Evolutionary conservation across 2,113 vertebrate genomes (phyloP).

Genomic region (Isurus oxyrinchus): DNA sequence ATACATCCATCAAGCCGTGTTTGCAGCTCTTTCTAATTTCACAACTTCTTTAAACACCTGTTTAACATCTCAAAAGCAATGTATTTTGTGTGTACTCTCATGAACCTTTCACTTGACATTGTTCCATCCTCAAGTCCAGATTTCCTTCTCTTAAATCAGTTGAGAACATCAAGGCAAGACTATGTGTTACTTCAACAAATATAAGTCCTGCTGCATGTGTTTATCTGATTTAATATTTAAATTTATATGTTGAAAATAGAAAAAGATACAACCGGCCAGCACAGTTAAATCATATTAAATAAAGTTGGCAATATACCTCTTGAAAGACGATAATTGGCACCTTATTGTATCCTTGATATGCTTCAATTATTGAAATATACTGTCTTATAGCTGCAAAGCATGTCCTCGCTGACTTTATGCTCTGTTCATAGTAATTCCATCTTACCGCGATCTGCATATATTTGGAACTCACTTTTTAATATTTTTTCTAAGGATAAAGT

Average conservation of each 20-base stretch:
- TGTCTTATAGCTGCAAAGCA: background rate
- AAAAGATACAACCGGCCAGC: background rate
- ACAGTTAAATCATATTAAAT: background rate
- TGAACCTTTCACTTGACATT: background rate
- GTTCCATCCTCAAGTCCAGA: background rate
- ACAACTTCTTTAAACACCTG: background rate
- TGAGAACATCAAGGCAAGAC: background rate
- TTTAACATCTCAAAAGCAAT: background rate
- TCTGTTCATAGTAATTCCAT: background rate
- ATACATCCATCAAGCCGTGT: background rate
- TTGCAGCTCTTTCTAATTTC: constrained; percentile 31
- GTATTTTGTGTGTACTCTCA: background rate
- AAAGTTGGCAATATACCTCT: background rate
- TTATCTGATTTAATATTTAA: constrained; percentile 17
- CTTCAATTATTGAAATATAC: background rate
- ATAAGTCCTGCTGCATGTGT: background rate
- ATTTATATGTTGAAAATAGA: background rate
- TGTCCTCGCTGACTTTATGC: background rate
- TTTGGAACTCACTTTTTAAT: background rate
- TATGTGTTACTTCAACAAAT: background rate
- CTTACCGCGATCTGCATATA: background rate
- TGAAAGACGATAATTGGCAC: background rate
- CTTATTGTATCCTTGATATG: background rate
- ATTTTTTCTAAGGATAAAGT: background rate
- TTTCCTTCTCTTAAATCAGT: background rate